These are phyloP conservation scores for Xestia ashworthii DNA, from an alignment of 2,888 invertebrate species.

Conservation along the genomic window DNA sequence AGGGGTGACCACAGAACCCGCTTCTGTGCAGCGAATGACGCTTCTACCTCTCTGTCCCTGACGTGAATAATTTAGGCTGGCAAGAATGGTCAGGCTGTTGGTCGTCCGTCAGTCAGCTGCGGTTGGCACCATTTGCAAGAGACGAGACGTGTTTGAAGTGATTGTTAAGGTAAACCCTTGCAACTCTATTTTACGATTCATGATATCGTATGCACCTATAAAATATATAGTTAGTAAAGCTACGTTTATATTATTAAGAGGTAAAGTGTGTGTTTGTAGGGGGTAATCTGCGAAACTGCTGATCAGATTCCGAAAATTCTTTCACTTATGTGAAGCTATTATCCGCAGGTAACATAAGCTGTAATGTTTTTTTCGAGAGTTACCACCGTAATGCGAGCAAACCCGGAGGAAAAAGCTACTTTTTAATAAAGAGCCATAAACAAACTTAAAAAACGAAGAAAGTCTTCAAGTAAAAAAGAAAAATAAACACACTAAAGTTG, in stretches of 20 bases:
- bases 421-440: neutral
- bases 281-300: neutral
- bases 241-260: neutral
- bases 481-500: slow-evolving; percentile 45
- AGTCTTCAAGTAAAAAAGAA: neutral
- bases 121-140: neutral
- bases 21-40: neutral
- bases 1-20: slow-evolving; percentile 2
- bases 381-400: neutral
- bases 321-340: neutral
- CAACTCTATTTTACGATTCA: no score
- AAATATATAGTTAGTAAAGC: no score
- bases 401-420: neutral
- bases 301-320: neutral
- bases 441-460: neutral
- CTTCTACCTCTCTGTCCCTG: neutral
- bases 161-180: neutral
- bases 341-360: neutral
- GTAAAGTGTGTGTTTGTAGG: neutral
- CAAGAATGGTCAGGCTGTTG: neutral
- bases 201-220: neutral
- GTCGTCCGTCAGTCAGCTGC: slow-evolving; percentile 8
- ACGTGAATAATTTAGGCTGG: slow-evolving; percentile 25
- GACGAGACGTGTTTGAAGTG: neutral
- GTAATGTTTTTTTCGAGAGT: no score